phyloP scores from a whole-genome alignment of 1,140 invertebrate species.

The Drosophila seguyi region DNA sequence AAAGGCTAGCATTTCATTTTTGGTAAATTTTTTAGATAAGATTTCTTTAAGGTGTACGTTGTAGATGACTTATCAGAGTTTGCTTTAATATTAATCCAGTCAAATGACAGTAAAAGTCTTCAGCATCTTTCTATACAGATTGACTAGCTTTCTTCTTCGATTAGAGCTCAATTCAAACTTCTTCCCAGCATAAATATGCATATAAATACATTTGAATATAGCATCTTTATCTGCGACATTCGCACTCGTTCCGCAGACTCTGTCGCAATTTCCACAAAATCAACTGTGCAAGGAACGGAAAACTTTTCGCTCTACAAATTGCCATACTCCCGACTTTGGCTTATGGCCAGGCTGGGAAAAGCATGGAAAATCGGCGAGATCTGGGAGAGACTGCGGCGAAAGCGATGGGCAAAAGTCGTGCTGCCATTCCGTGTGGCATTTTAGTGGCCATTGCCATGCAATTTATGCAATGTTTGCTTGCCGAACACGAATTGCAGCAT shows the following conservation, averaged over 20 bases:
- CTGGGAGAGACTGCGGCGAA: slow-evolving; percentile 6
- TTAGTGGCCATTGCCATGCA: slow-evolving; percentile 69
- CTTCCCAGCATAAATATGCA: slow-evolving; percentile 12
- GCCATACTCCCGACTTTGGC: slow-evolving; percentile 40
- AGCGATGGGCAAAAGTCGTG: slow-evolving; percentile 44
- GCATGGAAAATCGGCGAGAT: slow-evolving; percentile 2
- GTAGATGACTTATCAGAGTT: neutral
- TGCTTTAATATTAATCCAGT: neutral
- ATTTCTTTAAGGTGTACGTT: too few relatives aligned
- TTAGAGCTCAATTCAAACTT: slow-evolving; percentile 31
- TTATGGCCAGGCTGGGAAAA: slow-evolving; percentile 46
- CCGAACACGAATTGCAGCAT: slow-evolving; percentile 52
- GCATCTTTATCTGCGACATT: slow-evolving; percentile 42
- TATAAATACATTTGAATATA: slow-evolving; percentile 28
- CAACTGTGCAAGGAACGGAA: slow-evolving; percentile 15
- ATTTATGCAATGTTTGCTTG: slow-evolving; percentile 75
- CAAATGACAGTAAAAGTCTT: neutral
- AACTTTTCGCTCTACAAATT: slow-evolving; percentile 53
- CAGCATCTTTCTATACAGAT: slow-evolving; percentile 13
- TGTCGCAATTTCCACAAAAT: slow-evolving; percentile 39
- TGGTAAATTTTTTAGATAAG: neutral
- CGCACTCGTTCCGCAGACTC: slow-evolving; percentile 22
- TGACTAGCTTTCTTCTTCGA: slow-evolving; percentile 11
- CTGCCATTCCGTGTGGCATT: slow-evolving; percentile 67
- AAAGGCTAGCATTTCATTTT: neutral